These are phyloP conservation scores for Acromyrmex heyeri DNA, from an alignment of 1,140 invertebrate genomes.

Conservation along the genomic window DNA sequence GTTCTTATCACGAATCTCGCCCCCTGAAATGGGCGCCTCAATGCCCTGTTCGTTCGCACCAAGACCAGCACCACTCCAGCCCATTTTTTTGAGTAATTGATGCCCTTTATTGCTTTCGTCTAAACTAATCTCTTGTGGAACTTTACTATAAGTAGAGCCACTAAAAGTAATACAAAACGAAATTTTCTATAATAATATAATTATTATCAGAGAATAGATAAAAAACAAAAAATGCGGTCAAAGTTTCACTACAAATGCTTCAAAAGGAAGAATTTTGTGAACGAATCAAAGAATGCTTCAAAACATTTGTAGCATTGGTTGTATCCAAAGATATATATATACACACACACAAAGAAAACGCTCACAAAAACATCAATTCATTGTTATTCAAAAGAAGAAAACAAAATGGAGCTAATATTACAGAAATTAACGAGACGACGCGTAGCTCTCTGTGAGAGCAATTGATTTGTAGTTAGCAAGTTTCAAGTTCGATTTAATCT, in stretches of 20 bases:
- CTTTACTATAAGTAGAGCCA: slow-evolving; percentile 86
- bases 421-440: background rate
- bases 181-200: background rate
- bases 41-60: slow-evolving; percentile 98
- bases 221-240: background rate
- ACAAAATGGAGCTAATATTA: background rate
- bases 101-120: slow-evolving; percentile 98
- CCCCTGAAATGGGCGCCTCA: slow-evolving; percentile 96
- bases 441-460: background rate
- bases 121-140: slow-evolving; percentile 88
- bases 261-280: too few relatives aligned
- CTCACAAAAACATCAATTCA: too few relatives aligned
- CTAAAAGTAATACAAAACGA: slow-evolving; percentile 64
- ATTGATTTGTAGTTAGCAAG: background rate
- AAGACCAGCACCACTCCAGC: slow-evolving; percentile 96
- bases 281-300: too few relatives aligned
- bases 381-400: slow-evolving; percentile 23
- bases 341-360: too few relatives aligned
- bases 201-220: background rate
- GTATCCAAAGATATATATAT: too few relatives aligned
- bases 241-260: background rate
- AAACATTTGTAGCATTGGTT: too few relatives aligned
- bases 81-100: slow-evolving; percentile 98
- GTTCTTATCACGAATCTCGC: slow-evolving; percentile 95
- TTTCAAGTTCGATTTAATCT: background rate